Conservation (phyloP, 2,888 invertebrate genomes). For the Tenthredo mesomela region DNA sequence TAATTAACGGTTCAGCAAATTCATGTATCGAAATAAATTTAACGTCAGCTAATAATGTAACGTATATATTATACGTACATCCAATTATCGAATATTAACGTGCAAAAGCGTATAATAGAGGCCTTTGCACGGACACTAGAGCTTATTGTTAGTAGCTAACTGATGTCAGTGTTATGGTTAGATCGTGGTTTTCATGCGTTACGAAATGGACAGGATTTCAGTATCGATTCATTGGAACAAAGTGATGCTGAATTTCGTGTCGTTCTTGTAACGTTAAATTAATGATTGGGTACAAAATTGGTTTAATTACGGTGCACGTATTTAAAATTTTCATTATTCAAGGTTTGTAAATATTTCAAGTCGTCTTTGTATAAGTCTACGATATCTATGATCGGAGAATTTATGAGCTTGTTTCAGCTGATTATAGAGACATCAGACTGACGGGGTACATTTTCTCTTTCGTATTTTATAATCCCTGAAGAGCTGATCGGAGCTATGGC, state of each 20-base stretch:
- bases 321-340: not conserved
- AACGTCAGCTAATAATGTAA: not conserved
- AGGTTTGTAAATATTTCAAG: not conserved
- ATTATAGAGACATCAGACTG: not conserved
- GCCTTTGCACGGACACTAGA: not conserved
- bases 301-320: not conserved
- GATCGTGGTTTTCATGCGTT: not conserved
- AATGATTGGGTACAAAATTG: not conserved
- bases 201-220: not conserved
- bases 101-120: constrained; percentile 6
- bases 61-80: not conserved
- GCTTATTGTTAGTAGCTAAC: constrained; percentile 20
- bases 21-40: not conserved
- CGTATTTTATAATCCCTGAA: constrained; percentile 34
- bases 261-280: not conserved
- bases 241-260: not conserved
- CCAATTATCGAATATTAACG: constrained; percentile 14
- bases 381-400: not conserved
- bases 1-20: not conserved
- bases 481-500: constrained; percentile 14
- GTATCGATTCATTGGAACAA: not conserved
- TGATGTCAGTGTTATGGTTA: not conserved
- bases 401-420: not conserved
- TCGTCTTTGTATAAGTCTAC: not conserved
- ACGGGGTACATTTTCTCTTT: not conserved